Evolutionary conservation across 2,113 vertebrate species (phyloP), one percentile per base, ranked within the genome.

Genomic region (Dendrocopos noguchii): DNA sequence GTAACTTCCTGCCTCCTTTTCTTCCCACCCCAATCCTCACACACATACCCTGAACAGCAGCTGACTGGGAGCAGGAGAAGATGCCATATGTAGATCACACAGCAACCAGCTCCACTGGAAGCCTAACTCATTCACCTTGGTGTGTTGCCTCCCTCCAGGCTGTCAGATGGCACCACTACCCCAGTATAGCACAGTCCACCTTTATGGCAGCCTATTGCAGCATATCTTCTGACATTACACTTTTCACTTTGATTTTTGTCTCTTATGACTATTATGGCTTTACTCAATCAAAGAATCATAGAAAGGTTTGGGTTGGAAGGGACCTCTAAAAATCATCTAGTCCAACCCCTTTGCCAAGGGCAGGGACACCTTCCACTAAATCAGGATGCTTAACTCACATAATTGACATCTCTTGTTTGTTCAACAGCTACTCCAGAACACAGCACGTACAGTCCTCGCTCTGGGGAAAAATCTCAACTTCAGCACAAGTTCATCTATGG

Each of bases 51-150:
- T 56, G 34, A 36, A 17, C 6, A 12, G 15, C 46, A 71, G 61
- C 33, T 47, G 47, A 29, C 25, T 1, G 1, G 17, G n/a, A 2
- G 1, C 42, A 36, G 67, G 39, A 53, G n/a, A 53, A 64, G 36
- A 31, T 42, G 59, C 36, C 34, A 18, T 7, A 2, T 1, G 20
- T 3, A 21, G 15, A 12, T 9, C 36, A 18, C 25, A 22, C 0
- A 2, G 33, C 61, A 44, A 34, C 3, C 29, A 57, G 65, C 60
- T 36, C 10, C 22, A 1, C 15, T 19, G 19, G 53, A 24, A 42
- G 44, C n/a, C 36, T 7, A 46, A 25, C n/a, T 31, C 70, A 29
- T 3, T n/a, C 36, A 27, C 22, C 15, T 28, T 9, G 25, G 12
- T 10, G 34, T 31, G 74, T 56, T 1, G 1, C 20, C 50, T 60